Evolutionary conservation across 2,797 vertebrate genomes (phyloP).

Genomic region (Hemitrygon akajei): DNA sequence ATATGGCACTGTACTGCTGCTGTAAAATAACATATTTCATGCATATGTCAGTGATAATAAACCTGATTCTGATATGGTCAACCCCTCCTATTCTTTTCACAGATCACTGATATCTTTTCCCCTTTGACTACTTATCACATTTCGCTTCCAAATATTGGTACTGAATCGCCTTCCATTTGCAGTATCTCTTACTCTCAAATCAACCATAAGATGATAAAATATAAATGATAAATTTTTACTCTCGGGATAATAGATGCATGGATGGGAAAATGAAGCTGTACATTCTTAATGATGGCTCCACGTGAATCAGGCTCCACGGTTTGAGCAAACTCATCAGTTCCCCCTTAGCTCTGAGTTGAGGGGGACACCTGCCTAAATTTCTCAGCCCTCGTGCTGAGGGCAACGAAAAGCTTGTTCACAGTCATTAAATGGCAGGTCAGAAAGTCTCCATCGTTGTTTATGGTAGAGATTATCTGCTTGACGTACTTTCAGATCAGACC

Average conservation of each 20-base stretch:
- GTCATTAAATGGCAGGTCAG: background rate
- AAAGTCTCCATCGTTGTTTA: background rate
- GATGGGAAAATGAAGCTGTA: background rate
- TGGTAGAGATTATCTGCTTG: background rate
- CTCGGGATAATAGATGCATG: background rate
- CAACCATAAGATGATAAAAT: background rate
- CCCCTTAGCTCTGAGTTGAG: background rate
- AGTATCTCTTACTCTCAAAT: too few species aligned
- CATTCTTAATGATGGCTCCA: too few species aligned
- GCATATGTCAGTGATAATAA: too few species aligned
- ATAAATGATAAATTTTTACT: background rate
- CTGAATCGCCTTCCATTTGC: too few species aligned
- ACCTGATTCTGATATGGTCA: too few species aligned
- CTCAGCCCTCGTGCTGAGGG: background rate
- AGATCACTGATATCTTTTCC: too few species aligned
- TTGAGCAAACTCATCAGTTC: background rate
- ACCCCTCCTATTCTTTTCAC: too few species aligned
- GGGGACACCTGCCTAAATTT: background rate
- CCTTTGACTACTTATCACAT: too few species aligned
- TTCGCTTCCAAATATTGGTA: too few species aligned
- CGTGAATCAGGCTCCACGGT: too few species aligned
- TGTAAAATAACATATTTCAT: too few species aligned
- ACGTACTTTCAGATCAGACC: background rate
- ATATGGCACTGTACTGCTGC: too few species aligned
- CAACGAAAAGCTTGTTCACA: background rate